These are phyloP conservation scores for Xestobium rufovillosum DNA, from an alignment of 2,888 invertebrate species.

Conservation along the genomic window DNA sequence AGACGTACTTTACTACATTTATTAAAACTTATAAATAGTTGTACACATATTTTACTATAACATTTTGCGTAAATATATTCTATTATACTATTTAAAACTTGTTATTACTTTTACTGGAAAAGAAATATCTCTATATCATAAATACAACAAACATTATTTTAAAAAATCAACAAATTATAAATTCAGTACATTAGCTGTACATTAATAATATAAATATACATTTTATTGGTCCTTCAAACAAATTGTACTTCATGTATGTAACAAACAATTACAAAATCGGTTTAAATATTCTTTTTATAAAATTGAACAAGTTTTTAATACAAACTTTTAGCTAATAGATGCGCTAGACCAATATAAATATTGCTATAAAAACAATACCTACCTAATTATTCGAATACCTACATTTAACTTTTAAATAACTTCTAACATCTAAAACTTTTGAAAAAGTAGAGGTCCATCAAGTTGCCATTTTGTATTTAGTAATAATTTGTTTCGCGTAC, in stretches of 20 bases:
- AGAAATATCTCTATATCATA: conserved; percentile 25
- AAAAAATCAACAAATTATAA: conserved; percentile 24
- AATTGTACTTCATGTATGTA: conserved; percentile 33
- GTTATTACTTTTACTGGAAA: conserved; percentile 23
- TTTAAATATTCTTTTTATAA: conserved; percentile 1
- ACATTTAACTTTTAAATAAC: too few species aligned
- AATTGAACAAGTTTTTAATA: conserved; percentile 6
- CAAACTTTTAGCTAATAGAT: neutral
- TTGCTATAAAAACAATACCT: neutral
- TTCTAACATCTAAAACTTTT: too few species aligned
- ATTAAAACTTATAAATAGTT: conserved; percentile 31
- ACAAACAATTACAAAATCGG: conserved; percentile 16
- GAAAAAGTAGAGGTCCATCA: too few species aligned
- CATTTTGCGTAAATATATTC: conserved; percentile 18
- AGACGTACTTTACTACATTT: conserved; percentile 29
- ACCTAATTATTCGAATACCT: neutral
- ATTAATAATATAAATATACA: conserved; percentile 20
- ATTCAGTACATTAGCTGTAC: conserved; percentile 14
- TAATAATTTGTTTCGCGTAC: too few species aligned
- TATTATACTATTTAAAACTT: conserved; percentile 21
- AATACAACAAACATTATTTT: conserved; percentile 26
- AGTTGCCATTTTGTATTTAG: too few species aligned
- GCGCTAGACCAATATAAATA: neutral
- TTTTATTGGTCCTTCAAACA: conserved; percentile 32
- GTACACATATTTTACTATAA: conserved; percentile 20